Conservation (phyloP, 2,888 invertebrate species). For the Papilio demoleus region DNA sequence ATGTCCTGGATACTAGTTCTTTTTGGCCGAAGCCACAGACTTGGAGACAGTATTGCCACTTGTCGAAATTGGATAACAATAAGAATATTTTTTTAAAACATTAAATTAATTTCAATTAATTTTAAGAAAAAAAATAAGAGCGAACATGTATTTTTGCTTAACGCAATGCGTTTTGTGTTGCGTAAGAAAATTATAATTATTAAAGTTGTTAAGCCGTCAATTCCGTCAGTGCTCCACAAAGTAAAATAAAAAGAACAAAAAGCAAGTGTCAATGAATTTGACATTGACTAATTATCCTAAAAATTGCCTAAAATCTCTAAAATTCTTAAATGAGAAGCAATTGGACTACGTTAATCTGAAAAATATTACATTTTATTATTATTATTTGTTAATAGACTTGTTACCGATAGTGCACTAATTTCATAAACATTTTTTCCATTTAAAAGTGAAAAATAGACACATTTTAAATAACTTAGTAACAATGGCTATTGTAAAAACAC, state of each 20-base stretch:
- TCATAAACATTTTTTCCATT: not conserved
- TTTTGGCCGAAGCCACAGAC: too few relatives aligned
- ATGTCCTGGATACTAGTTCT: too few relatives aligned
- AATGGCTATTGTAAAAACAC: slow-evolving; percentile 93
- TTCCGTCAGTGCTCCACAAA: not conserved
- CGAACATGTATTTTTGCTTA: too few relatives aligned
- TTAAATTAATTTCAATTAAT: too few relatives aligned
- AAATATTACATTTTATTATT: not conserved
- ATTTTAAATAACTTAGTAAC: slow-evolving; percentile 32
- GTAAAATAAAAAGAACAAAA: not conserved
- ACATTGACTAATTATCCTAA: not conserved
- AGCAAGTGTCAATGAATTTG: not conserved
- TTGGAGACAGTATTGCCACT: too few relatives aligned
- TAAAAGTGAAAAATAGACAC: slow-evolving; percentile 1
- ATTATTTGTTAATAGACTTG: not conserved
- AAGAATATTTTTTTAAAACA: too few relatives aligned
- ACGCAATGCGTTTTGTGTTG: not conserved
- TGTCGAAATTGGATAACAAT: too few relatives aligned
- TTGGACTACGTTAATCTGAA: not conserved
- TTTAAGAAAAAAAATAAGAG: too few relatives aligned
- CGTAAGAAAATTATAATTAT: not conserved
- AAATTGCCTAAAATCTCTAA: not conserved
- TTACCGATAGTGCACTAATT: not conserved
- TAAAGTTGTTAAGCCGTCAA: not conserved
- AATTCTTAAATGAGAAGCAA: not conserved